These are phyloP conservation scores for Stratiomys singularior DNA, from an alignment of 2,888 invertebrate genomes.

Conservation along the genomic window DNA sequence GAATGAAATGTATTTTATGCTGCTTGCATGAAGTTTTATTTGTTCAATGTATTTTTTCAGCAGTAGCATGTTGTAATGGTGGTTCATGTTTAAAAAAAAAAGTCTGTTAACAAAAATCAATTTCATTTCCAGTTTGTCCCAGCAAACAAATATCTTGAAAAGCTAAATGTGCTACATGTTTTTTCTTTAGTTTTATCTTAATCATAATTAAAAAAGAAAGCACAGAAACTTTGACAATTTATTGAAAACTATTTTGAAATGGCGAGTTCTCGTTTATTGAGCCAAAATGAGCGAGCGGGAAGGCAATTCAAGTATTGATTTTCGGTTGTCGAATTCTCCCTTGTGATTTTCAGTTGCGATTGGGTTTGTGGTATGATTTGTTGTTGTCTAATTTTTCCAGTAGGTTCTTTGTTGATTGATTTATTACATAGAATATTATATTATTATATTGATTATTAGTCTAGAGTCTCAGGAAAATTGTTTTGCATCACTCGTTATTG, in stretches of 20 bases:
- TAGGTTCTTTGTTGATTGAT: not conserved
- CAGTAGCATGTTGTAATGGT: not conserved
- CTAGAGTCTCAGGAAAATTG: constrained; percentile 26
- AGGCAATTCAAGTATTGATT: constrained; percentile 1
- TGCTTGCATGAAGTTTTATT: constrained; percentile 34
- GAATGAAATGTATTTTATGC: constrained; percentile 39
- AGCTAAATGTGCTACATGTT: constrained; percentile 26
- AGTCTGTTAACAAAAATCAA: constrained; percentile 14
- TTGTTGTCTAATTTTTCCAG: constrained; percentile 1
- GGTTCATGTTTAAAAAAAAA: constrained; percentile 3
- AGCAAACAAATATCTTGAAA: constrained; percentile 45
- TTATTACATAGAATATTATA: constrained; percentile 36
- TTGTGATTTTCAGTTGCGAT: not conserved
- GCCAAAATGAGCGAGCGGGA: not conserved
- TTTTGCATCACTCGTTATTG: constrained; percentile 28
- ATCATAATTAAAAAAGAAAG: constrained; percentile 38
- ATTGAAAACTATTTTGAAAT: constrained; percentile 39
- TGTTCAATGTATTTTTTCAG: constrained; percentile 1
- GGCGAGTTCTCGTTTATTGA: not conserved
- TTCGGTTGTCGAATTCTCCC: not conserved
- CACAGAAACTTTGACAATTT: constrained; percentile 42
- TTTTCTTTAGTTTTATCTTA: constrained; percentile 38
- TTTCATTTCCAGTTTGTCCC: constrained; percentile 43
- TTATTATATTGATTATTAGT: constrained; percentile 27
- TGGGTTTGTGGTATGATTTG: not conserved